Percentiles rank a stretch among this genome's conserved stretches.
phyloP scores from a whole-genome alignment of 2,797 vertebrate species.

The Coilia nasus region DNA sequence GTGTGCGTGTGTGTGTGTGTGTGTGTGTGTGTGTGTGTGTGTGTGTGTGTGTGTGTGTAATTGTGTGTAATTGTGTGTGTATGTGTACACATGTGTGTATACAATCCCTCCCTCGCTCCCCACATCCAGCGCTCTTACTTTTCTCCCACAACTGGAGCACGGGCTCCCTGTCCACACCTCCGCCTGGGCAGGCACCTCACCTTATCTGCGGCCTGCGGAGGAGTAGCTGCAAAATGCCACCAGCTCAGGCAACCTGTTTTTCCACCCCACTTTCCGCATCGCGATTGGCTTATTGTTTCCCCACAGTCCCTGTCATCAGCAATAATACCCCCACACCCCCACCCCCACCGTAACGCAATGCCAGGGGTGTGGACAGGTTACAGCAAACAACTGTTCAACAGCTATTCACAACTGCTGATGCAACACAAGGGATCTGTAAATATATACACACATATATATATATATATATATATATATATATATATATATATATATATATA shows the following conservation, averaged over 20 bases:
- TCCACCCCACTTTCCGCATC: not conserved
- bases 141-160: not conserved
- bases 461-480: too few species aligned
- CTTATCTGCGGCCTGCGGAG: not conserved
- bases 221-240: not conserved
- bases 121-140: not conserved
- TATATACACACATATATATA: not conserved
- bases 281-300: not conserved
- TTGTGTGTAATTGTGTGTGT: not conserved
- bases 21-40: not conserved
- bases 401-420: slow-evolving; percentile 17
- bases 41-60: not conserved
- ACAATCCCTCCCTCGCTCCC: too few species aligned
- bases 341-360: not conserved
- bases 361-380: not conserved
- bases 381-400: not conserved
- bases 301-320: slow-evolving; percentile 3
- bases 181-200: not conserved
- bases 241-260: slow-evolving; percentile 8
- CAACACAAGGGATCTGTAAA: not conserved
- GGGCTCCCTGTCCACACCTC: not conserved
- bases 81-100: not conserved
- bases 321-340: not conserved
- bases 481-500: too few species aligned
- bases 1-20: not conserved